A percentile compares a stretch with the other conserved stretches of the same genome.
phyloP scores from a whole-genome alignment of 1,140 invertebrate genomes.

The Daktulosphaira vitifoliae region DNA sequence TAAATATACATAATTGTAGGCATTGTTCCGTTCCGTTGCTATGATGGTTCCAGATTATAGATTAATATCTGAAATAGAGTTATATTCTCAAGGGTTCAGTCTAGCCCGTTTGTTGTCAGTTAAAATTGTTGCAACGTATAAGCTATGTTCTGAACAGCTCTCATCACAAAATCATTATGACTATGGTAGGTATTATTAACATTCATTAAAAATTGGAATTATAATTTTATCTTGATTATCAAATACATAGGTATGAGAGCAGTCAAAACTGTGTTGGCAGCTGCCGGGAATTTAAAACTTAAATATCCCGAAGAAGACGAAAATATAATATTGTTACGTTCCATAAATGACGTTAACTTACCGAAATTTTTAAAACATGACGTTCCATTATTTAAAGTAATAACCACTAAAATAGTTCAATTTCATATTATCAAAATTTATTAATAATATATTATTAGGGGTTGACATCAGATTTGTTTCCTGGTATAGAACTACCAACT shows the following conservation, averaged over 20 bases:
- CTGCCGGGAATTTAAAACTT: constrained; percentile 79
- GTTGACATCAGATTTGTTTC: constrained; percentile 89
- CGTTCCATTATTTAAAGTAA: constrained; percentile 71
- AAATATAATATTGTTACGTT: constrained; percentile 73
- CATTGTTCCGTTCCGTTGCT: constrained; percentile 86
- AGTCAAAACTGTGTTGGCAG: constrained; percentile 83
- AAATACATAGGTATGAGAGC: constrained; percentile 60
- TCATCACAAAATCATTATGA: constrained; percentile 94
- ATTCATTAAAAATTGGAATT: not conserved
- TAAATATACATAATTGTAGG: constrained; percentile 46
- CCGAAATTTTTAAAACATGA: constrained; percentile 85
- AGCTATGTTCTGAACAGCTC: constrained; percentile 86
- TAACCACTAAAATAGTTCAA: too few species aligned
- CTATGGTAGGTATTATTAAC: constrained; percentile 57
- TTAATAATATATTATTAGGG: constrained; percentile 61
- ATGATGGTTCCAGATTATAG: constrained; percentile 98
- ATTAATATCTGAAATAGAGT: constrained; percentile 84
- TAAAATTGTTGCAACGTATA: constrained; percentile 91
- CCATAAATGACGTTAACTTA: constrained; percentile 88
- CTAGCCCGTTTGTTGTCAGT: constrained; percentile 77
- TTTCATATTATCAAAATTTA: too few species aligned
- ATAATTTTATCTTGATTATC: not conserved
- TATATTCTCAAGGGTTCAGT: constrained; percentile 88
- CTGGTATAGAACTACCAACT: constrained; percentile 65
- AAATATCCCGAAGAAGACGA: constrained; percentile 77